Evolutionary conservation across 2,113 vertebrate species (phyloP).

Genomic region (Pyrgilauda ruficollis): DNA sequence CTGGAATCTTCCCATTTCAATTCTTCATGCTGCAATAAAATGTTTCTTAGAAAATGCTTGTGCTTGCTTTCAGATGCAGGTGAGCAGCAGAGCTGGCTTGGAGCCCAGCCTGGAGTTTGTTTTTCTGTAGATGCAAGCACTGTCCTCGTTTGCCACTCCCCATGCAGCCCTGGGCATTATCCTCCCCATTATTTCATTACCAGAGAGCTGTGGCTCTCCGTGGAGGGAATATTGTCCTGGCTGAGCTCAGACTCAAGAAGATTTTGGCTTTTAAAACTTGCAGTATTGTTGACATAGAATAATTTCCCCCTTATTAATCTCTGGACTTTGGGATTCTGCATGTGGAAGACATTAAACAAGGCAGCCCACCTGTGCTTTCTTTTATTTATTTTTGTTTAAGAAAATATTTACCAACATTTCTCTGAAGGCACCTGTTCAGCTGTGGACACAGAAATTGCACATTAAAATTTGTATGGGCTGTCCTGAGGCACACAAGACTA

Average conservation of each 20-base stretch:
- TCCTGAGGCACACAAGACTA: neutral
- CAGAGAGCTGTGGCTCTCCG: neutral
- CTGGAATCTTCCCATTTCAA: neutral
- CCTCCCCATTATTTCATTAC: neutral
- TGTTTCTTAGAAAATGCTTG: neutral
- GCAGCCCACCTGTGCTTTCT: neutral
- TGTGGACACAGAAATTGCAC: neutral
- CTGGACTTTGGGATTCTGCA: neutral
- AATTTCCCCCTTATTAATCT: neutral
- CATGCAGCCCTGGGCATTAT: neutral
- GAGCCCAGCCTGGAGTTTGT: conserved; percentile 2
- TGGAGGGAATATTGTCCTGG: neutral
- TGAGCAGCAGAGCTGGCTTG: conserved; percentile 35
- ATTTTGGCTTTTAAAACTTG: conserved; percentile 1
- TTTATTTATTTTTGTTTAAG: conserved; percentile 3
- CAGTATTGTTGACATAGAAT: neutral
- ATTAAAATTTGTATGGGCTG: neutral
- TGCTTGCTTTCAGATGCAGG: neutral
- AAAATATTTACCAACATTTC: neutral
- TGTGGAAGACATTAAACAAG: neutral
- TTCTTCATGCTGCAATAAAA: neutral
- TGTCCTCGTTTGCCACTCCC: conserved; percentile 36
- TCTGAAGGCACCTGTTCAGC: neutral
- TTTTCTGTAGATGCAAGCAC: neutral
- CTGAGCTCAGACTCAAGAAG: neutral